Percentiles rank a stretch among this genome's conserved stretches.
Evolutionary conservation across 1,140 invertebrate species (phyloP).

Genomic region (Drusus annulatus): DNA sequence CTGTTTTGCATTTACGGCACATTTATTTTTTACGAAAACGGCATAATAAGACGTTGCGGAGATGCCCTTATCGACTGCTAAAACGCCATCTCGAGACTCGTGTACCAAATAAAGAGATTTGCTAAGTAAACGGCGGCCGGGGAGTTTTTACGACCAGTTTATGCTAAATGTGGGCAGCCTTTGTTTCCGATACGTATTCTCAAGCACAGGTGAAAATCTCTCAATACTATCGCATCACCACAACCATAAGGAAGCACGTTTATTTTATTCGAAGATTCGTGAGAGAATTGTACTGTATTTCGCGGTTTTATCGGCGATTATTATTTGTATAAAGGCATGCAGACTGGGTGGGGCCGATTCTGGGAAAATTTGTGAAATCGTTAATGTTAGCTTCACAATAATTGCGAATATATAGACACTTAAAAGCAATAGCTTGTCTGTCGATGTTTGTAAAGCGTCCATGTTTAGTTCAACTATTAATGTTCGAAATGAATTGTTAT

Average conservation of each 20-base stretch:
- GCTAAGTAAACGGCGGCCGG: neutral
- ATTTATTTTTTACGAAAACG: slow-evolving; percentile 25
- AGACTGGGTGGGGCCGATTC: no score
- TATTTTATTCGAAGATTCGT: no score
- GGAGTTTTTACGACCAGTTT: slow-evolving; percentile 22
- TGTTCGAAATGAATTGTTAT: no score
- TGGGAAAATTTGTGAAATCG: no score
- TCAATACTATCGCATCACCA: slow-evolving; percentile 18
- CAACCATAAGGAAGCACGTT: neutral
- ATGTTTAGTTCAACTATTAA: no score
- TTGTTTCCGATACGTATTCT: neutral
- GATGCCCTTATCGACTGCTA: slow-evolving; percentile 25
- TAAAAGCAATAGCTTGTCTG: no score
- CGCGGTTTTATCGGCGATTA: no score
- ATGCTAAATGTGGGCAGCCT: slow-evolving; percentile 16
- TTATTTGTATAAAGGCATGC: no score
- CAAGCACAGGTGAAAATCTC: neutral
- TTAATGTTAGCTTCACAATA: no score
- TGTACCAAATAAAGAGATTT: slow-evolving; percentile 41
- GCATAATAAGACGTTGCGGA: slow-evolving; percentile 15
- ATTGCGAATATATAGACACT: no score
- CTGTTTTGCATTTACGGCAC: slow-evolving; percentile 36
- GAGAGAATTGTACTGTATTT: no score
- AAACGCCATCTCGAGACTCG: slow-evolving; percentile 17
- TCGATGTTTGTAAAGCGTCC: no score